phyloP scores from a whole-genome alignment of 1,140 invertebrate genomes.

The Drosophila leontia region DNA sequence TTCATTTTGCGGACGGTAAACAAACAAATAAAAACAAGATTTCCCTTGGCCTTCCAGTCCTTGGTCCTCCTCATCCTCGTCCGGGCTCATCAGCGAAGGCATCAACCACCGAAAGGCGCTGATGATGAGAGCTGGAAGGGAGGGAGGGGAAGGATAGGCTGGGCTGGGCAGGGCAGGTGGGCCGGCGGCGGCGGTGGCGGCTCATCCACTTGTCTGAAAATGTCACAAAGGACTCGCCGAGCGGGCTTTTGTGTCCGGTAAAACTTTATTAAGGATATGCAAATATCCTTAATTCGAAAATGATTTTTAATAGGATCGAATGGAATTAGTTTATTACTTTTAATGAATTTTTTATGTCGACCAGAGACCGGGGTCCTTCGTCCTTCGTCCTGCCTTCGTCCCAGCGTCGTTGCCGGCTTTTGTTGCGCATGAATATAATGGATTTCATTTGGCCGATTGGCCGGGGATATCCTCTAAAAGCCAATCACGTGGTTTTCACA shows the following conservation, averaged over 20 bases:
- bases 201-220: constrained; percentile 81
- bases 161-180: constrained; percentile 28
- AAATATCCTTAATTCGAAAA: constrained; percentile 85
- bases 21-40: constrained; percentile 84
- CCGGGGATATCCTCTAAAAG: constrained; percentile 47
- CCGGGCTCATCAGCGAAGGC: constrained; percentile 61
- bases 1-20: constrained; percentile 83
- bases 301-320: constrained; percentile 85
- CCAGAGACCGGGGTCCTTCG: neutral
- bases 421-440: constrained; percentile 78
- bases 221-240: constrained; percentile 69
- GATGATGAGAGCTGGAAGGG: constrained; percentile 42
- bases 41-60: constrained; percentile 36
- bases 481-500: constrained; percentile 69
- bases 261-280: constrained; percentile 85
- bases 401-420: constrained; percentile 35
- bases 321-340: constrained; percentile 85
- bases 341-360: constrained; percentile 85
- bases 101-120: constrained; percentile 69
- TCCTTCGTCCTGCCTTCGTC: constrained; percentile 1
- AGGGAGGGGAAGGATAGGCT: neutral
- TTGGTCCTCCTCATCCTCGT: constrained; percentile 5
- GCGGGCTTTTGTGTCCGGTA: constrained; percentile 67
- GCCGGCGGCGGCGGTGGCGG: constrained; percentile 5
- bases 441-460: constrained; percentile 49